Conservation (phyloP, 30 jellyfish, hydroid and myxozoan species). For the Chrysaora quinquecirrha region DNA sequence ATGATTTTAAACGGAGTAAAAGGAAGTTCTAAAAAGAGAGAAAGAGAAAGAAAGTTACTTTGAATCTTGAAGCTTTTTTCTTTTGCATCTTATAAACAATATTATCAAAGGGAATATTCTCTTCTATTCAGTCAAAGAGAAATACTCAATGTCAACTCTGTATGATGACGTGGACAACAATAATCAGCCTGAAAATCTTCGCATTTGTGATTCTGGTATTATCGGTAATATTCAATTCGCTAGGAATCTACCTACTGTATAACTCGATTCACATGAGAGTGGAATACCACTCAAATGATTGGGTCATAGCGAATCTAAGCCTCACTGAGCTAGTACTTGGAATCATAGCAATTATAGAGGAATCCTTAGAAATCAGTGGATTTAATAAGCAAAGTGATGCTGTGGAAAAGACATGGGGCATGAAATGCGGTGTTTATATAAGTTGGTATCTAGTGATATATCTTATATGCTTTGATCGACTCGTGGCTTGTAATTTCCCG, state of each 20-base stretch:
- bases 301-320: constrained; percentile 39
- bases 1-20: no score
- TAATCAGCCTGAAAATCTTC: not conserved
- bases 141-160: no score
- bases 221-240: constrained; percentile 29
- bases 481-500: constrained; percentile 45
- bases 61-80: no score
- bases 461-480: constrained; percentile 39
- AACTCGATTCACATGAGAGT: not conserved
- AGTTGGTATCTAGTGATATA: constrained; percentile 46
- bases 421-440: constrained; percentile 47
- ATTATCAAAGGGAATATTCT: no score
- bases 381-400: not conserved
- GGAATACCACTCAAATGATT: constrained; percentile 4
- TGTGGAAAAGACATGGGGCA: constrained; percentile 38
- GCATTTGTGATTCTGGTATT: not conserved
- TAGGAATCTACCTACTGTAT: constrained; percentile 28
- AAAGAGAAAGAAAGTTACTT: no score
- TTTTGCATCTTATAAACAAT: no score
- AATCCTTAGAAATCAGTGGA: constrained; percentile 7
- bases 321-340: constrained; percentile 39
- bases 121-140: no score
- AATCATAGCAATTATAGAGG: constrained; percentile 26
- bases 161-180: not conserved
- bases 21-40: no score